Evolutionary conservation across 2,888 invertebrate species (phyloP), one percentile per base, ranked within the genome.

Genomic region (Apeira syringaria): DNA sequence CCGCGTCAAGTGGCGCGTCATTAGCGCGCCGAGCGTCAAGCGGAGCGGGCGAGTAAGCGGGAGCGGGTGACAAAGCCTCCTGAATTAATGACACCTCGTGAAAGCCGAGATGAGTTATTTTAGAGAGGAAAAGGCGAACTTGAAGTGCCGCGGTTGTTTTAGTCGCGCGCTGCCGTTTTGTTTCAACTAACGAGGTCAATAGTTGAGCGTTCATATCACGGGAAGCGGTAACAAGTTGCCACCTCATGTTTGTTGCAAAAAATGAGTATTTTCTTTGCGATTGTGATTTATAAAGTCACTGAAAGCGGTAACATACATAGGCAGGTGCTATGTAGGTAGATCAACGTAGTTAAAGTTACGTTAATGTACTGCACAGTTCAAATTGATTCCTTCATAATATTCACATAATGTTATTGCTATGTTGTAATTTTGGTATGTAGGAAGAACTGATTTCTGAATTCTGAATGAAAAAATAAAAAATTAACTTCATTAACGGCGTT

Each of bases 181-280:
- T 87, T 83, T 77, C 68, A 72, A 77, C 86, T 87, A 88, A 88
- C 80, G 88, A 87, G 87, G 87, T 87, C 86, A 85, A 86, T 85
- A 82, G 81, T 81, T 55, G 73, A 73, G 69, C 67, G 68, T 65
- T 77, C 69, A 71, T 5, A 53, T 68, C 59, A 65, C 56, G 61
- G 69, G 56, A 64, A 48, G 43, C 63, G 59, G 75, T 77, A 70
- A 78, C 77, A 77, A 77, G 68, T 74, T 70, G 59, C 30, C 30
- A 35, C 26, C 35, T 17, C 20, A 15, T 28, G 26, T 39, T 31
- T 32, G 11, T 28, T 29, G 13, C 22, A 28, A 18, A 42, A 10
- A 47, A 13, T 13, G 20, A n/a, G n/a, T n/a, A n/a, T n/a, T n/a
- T n/a, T n/a, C n/a, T n/a, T n/a, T n/a, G n/a, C n/a, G n/a, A n/a